Conservation (phyloP, 2,888 invertebrate genomes). For the Apamea crenata region DNA sequence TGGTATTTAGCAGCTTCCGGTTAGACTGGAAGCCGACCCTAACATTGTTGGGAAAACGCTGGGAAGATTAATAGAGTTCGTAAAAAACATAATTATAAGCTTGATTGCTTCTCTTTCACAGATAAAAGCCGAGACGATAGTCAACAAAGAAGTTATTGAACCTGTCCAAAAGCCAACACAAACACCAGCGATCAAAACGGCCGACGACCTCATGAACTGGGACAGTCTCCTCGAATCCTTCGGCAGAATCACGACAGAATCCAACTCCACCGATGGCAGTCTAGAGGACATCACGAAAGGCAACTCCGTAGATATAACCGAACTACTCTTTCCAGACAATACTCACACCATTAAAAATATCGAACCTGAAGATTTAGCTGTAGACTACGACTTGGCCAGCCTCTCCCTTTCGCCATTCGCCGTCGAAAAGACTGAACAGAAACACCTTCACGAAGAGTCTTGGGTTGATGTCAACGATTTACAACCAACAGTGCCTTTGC, state of each 20-base stretch:
- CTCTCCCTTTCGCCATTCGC: slow-evolving; percentile 78
- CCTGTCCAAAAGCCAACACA: slow-evolving; percentile 50
- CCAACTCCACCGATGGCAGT: slow-evolving; percentile 84
- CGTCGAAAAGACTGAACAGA: slow-evolving; percentile 77
- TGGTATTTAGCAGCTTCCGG: not conserved
- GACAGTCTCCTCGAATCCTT: slow-evolving; percentile 87
- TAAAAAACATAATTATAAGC: not conserved
- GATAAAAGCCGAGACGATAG: slow-evolving; percentile 45
- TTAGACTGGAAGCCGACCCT: not conserved
- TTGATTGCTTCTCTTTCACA: slow-evolving; percentile 9
- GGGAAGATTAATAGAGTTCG: not conserved
- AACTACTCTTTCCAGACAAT: slow-evolving; percentile 82
- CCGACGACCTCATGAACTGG: slow-evolving; percentile 83
- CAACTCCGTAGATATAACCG: slow-evolving; percentile 84
- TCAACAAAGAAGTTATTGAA: slow-evolving; percentile 45
- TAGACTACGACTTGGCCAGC: slow-evolving; percentile 83
- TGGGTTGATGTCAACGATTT: slow-evolving; percentile 80
- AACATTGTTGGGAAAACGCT: not conserved
- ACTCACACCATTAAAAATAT: slow-evolving; percentile 77
- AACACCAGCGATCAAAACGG: slow-evolving; percentile 35
- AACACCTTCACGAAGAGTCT: slow-evolving; percentile 65
- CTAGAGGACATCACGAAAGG: slow-evolving; percentile 82
- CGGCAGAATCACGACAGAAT: slow-evolving; percentile 86
- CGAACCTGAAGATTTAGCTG: slow-evolving; percentile 72
- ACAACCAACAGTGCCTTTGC: slow-evolving; percentile 70